A percentile compares a stretch with the other conserved stretches of the same genome.
Conservation (phyloP, 1,140 invertebrate genomes). For the Akabosia matsudoensis region DNA sequence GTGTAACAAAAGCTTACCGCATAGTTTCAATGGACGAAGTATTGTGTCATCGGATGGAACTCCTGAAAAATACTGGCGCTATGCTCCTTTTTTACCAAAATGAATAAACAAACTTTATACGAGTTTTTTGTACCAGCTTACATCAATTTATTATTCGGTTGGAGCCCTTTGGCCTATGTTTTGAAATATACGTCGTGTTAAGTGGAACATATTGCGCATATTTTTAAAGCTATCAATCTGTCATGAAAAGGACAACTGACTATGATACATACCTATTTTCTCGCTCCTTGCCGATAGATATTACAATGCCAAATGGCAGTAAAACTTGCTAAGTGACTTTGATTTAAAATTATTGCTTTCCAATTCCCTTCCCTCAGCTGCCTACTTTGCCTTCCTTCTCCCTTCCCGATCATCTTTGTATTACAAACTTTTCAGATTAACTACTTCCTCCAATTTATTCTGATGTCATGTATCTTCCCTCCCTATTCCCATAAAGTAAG, state of each 20-base stretch:
- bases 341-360: too few species aligned
- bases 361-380: too few species aligned
- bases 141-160: too few species aligned
- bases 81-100: background rate
- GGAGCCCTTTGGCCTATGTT: too few species aligned
- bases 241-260: background rate
- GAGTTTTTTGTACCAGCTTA: background rate
- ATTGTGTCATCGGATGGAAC: background rate
- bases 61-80: background rate
- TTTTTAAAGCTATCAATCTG: background rate
- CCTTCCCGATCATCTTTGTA: too few species aligned
- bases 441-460: background rate
- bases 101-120: background rate
- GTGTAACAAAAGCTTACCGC: conserved; percentile 24
- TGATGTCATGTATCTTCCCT: background rate
- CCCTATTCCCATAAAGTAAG: background rate
- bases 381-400: too few species aligned
- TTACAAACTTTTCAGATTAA: background rate
- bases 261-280: background rate
- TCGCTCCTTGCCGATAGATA: background rate
- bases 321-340: background rate
- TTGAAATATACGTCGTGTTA: too few species aligned
- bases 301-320: background rate
- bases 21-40: background rate
- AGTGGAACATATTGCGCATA: background rate